Conservation (phyloP, 2,113 vertebrate genomes). For the Struthidea cinerea region DNA sequence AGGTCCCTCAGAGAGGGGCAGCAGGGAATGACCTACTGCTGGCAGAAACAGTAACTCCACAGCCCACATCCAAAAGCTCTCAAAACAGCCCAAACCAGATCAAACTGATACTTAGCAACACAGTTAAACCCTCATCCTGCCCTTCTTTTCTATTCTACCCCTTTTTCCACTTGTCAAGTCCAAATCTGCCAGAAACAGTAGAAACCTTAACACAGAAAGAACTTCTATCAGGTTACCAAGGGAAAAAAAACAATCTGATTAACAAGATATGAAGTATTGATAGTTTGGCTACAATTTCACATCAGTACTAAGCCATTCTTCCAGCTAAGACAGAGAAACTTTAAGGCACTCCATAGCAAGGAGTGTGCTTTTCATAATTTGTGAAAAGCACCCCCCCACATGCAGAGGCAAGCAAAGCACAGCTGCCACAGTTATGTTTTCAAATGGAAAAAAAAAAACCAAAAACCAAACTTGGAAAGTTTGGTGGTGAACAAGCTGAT, state of each 20-base stretch:
- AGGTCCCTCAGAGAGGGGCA: background rate
- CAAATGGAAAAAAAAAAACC: background rate
- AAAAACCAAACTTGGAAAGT: background rate
- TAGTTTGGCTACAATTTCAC: background rate
- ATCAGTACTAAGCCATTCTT: background rate
- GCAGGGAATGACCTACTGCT: background rate
- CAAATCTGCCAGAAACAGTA: background rate
- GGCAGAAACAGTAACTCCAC: background rate
- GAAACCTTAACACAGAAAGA: background rate
- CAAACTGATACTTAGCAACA: background rate
- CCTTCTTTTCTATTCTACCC: background rate
- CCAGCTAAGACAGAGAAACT: background rate
- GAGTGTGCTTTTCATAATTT: background rate
- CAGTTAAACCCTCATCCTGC: background rate
- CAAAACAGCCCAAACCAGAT: background rate
- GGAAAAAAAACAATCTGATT: background rate
- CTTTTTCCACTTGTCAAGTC: background rate
- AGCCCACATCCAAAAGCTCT: background rate
- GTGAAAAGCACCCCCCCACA: fast-evolving
- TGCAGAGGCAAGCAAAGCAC: background rate
- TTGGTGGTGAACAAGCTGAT: background rate
- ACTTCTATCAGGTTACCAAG: background rate
- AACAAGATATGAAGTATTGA: background rate
- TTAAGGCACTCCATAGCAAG: background rate
- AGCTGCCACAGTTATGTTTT: background rate